Conservation (phyloP, 2,113 vertebrate species). For the Leucoraja erinaceus region DNA sequence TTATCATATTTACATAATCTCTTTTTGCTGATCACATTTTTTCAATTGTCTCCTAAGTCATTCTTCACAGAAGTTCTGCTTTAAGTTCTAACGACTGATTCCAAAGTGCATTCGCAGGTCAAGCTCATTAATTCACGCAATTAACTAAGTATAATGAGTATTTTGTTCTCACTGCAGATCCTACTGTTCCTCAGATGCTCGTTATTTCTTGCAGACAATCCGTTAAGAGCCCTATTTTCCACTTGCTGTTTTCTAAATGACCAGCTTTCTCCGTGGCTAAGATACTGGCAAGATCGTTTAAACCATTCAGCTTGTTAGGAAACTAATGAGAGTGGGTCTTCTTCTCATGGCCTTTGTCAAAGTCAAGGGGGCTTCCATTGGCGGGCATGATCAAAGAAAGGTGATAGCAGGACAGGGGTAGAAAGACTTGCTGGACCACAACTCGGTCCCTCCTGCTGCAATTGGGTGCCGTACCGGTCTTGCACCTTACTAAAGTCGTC, state of each 20-base stretch:
- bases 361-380: no score
- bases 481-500: neutral
- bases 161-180: neutral
- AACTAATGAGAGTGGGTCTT: neutral
- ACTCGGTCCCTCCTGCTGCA: no score
- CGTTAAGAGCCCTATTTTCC: neutral
- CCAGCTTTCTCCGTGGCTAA: neutral
- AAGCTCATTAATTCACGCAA: conserved; percentile 7
- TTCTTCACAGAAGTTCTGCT: neutral
- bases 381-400: no score
- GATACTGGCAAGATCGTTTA: neutral
- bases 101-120: conserved; percentile 16
- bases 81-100: neutral
- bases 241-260: conserved; percentile 12
- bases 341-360: no score
- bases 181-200: neutral
- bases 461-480: neutral
- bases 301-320: neutral
- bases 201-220: conserved; percentile 7
- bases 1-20: conserved; percentile 7
- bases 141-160: conserved; percentile 14
- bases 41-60: neutral
- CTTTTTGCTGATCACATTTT: neutral
- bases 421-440: no score
- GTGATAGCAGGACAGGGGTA: no score